phyloP scores from a whole-genome alignment of 1,140 invertebrate genomes.

The Aleiodes sp. region DNA sequence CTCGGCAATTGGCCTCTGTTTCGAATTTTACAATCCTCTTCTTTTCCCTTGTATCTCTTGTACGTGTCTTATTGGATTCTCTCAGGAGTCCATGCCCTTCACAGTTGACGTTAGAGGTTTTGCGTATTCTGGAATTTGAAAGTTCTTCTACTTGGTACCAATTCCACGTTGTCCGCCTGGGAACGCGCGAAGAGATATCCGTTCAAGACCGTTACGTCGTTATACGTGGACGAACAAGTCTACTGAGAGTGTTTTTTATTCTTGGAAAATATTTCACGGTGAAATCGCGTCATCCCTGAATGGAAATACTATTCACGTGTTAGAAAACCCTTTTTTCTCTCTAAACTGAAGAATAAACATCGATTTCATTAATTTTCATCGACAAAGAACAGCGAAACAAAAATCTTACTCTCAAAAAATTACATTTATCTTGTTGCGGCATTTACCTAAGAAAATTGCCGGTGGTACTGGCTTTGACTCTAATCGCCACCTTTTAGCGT shows the following conservation, averaged over 20 bases:
- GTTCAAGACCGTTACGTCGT: conserved; percentile 42
- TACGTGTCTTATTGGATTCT: background rate
- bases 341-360: too few relatives aligned
- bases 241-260: conserved; percentile 34
- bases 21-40: conserved; percentile 2
- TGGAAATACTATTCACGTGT: too few relatives aligned
- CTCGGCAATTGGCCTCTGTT: background rate
- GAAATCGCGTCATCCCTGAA: too few relatives aligned
- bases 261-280: conserved; percentile 35
- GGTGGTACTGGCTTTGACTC: background rate
- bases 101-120: too few relatives aligned
- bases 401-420: too few relatives aligned
- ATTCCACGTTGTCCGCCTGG: conserved; percentile 20
- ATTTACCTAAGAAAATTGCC: background rate
- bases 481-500: background rate
- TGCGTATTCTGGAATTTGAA: conserved; percentile 37
- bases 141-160: conserved; percentile 11
- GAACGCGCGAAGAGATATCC: conserved; percentile 26
- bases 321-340: too few relatives aligned
- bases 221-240: conserved; percentile 38
- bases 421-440: background rate
- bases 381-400: too few relatives aligned
- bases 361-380: too few relatives aligned
- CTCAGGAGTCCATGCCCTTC: conserved; percentile 11
- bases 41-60: background rate